phyloP scores from a whole-genome alignment of 1,140 invertebrate species.

The Drosophila subpulchrella region DNA sequence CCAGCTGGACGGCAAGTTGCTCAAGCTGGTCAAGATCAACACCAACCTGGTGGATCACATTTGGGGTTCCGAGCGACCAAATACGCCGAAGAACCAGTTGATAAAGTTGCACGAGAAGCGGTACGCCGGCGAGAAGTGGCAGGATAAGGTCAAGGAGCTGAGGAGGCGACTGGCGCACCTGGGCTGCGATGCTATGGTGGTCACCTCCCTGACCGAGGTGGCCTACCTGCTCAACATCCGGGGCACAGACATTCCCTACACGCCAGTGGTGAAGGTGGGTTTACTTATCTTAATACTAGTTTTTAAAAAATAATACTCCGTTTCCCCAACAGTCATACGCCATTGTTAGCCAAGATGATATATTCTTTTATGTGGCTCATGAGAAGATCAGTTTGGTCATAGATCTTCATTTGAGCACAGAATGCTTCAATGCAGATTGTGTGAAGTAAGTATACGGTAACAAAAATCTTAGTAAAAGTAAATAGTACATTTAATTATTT shows the following conservation, averaged over 20 bases:
- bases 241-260: conserved; percentile 94
- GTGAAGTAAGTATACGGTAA: conserved; percentile 86
- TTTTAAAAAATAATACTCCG: no score
- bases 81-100: conserved; percentile 83
- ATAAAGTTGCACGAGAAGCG: conserved; percentile 86
- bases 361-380: conserved; percentile 88
- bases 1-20: conserved; percentile 86
- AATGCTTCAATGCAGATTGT: conserved; percentile 87
- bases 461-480: no score
- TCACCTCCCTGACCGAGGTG: conserved; percentile 96
- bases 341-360: conserved; percentile 88
- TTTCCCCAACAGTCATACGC: conserved; percentile 87
- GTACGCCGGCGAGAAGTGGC: conserved; percentile 86
- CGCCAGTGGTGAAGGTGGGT: conserved; percentile 89
- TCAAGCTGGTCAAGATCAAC: conserved; percentile 88
- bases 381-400: conserved; percentile 87
- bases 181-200: conserved; percentile 91
- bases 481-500: no score
- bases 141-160: conserved; percentile 89
- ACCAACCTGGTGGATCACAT: conserved; percentile 92
- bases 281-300: background rate
- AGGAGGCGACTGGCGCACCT: conserved; percentile 88
- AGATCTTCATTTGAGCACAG: conserved; percentile 85
- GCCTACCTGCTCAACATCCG: conserved; percentile 98
- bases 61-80: conserved; percentile 89